phyloP scores from a whole-genome alignment of 2,888 invertebrate species.

The Loripinus fragilis region DNA sequence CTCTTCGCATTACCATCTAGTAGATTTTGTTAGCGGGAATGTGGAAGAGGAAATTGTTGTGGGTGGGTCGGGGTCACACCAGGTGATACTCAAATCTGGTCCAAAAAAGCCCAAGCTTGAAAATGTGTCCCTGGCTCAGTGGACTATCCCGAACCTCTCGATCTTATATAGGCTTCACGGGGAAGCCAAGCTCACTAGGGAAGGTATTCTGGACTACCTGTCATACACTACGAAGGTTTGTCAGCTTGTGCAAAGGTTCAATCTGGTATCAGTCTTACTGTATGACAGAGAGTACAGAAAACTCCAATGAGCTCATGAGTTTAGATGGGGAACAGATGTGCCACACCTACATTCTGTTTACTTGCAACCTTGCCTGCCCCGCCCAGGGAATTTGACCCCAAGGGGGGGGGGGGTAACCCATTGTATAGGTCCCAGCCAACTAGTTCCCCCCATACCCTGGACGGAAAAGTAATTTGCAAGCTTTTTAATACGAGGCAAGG shows the following conservation, averaged over 20 bases:
- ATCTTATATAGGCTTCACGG: not conserved
- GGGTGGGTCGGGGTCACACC: not conserved
- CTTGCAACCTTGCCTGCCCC: too few species aligned
- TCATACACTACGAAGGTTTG: too few species aligned
- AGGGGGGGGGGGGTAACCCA: too few species aligned
- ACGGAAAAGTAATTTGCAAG: not conserved
- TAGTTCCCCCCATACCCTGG: not conserved
- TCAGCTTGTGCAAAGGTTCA: not conserved
- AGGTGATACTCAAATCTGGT: not conserved
- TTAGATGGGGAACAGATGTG: too few species aligned
- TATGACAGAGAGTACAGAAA: too few species aligned
- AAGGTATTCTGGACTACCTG: not conserved
- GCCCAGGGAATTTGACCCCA: too few species aligned
- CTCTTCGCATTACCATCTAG: not conserved
- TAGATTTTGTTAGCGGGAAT: not conserved
- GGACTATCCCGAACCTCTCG: not conserved
- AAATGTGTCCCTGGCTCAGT: not conserved
- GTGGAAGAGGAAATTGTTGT: constrained; percentile 9
- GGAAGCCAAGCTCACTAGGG: not conserved
- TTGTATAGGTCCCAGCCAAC: not conserved
- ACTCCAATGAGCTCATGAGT: too few species aligned
- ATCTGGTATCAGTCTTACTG: not conserved
- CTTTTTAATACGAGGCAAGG: not conserved
- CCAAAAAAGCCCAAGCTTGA: constrained; percentile 1
- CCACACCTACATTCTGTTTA: too few species aligned